Evolutionary conservation across 2,113 vertebrate genomes (phyloP).

Genomic region (Mellivora capensis): DNA sequence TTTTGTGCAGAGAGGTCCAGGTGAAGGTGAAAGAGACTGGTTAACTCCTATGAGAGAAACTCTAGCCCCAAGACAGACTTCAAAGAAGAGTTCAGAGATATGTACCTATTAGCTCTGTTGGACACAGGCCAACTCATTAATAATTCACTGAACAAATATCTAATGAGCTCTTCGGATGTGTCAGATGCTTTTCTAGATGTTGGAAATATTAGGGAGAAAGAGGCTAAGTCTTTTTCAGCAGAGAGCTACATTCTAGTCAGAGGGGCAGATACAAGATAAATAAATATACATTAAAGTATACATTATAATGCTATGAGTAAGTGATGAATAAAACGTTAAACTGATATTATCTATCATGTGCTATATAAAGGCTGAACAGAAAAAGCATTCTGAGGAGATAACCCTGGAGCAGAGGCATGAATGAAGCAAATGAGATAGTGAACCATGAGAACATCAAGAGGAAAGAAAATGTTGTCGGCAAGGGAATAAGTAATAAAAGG

Average conservation of each 20-base stretch:
- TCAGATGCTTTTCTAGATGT: background rate
- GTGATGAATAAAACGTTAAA: background rate
- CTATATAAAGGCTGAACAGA: background rate
- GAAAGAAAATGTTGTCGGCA: background rate
- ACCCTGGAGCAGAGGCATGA: background rate
- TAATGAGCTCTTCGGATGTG: background rate
- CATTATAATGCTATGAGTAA: background rate
- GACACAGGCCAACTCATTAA: background rate
- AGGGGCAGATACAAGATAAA: background rate
- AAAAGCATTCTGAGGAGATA: background rate
- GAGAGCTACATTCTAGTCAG: background rate
- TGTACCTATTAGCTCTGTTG: background rate
- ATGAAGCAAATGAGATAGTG: background rate
- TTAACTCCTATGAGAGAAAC: background rate
- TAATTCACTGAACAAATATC: background rate
- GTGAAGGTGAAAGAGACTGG: no score
- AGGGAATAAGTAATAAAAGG: background rate
- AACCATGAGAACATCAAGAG: background rate
- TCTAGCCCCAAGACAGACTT: background rate
- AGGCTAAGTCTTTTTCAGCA: background rate
- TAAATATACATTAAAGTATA: background rate
- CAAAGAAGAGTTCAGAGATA: background rate
- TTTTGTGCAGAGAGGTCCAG: background rate
- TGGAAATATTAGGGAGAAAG: background rate
- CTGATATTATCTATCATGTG: background rate